phyloP scores from a whole-genome alignment of 2,797 vertebrate genomes.

The Apogon hyalosoma region DNA sequence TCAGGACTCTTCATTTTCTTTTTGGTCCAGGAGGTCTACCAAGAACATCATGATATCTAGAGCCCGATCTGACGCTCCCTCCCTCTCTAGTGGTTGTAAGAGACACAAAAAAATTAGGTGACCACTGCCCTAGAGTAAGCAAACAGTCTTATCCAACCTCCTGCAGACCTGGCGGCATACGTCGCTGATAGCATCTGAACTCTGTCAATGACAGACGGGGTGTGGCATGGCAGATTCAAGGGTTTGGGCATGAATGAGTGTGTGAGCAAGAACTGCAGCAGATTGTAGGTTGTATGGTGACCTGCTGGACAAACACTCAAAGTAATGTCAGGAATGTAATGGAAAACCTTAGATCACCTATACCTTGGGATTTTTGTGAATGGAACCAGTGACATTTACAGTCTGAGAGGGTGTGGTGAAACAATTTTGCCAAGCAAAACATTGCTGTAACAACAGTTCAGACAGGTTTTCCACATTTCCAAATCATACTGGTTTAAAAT shows the following conservation, averaged over 20 bases:
- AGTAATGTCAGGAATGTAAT: conserved; percentile 53
- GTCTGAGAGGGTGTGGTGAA: conserved; percentile 14
- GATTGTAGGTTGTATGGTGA: conserved; percentile 23
- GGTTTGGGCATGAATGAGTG: conserved; percentile 27
- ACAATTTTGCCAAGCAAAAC: conserved; percentile 1
- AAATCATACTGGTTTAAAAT: too few relatives aligned
- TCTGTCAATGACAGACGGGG: conserved; percentile 73
- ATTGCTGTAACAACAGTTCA: too few relatives aligned
- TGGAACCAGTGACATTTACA: conserved; percentile 23
- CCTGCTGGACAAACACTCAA: conserved; percentile 55
- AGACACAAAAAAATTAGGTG: conserved; percentile 42
- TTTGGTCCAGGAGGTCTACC: conserved; percentile 13
- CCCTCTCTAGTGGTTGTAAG: conserved; percentile 28
- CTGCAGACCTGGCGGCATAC: conserved; percentile 45
- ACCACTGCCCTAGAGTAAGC: conserved; percentile 47
- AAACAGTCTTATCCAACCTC: conserved; percentile 63
- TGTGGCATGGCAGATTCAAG: conserved; percentile 46
- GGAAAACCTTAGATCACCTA: conserved; percentile 44
- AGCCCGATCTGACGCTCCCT: conserved; percentile 28
- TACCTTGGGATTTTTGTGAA: conserved; percentile 39
- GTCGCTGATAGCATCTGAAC: conserved; percentile 75
- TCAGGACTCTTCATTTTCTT: conserved; percentile 1
- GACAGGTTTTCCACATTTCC: too few relatives aligned
- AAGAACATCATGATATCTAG: conserved; percentile 29
- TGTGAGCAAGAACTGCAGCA: conserved; percentile 30